Evolutionary conservation across 2,888 invertebrate species (phyloP).

Genomic region (Tetramorium bicarinatum): DNA sequence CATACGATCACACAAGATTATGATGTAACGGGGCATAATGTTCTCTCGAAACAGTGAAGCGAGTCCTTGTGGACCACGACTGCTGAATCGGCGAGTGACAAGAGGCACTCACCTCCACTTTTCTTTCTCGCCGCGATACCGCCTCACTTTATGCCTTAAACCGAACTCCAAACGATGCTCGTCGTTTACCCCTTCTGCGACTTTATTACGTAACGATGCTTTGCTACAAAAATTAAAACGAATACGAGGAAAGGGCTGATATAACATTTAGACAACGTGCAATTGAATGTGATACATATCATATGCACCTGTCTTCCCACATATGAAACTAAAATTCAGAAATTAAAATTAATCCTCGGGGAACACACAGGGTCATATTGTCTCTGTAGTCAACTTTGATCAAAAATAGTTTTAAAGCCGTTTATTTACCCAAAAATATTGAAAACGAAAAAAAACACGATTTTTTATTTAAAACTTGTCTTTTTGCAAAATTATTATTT

Average conservation of each 20-base stretch:
- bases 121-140: constrained; percentile 59
- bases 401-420: too few relatives aligned
- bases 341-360: constrained; percentile 17
- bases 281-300: neutral
- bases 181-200: constrained; percentile 22
- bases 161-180: constrained; percentile 15
- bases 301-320: neutral
- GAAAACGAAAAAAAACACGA: too few relatives aligned
- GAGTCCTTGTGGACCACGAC: constrained; percentile 52
- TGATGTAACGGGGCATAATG: constrained; percentile 71
- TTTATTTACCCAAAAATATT: too few relatives aligned
- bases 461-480: too few relatives aligned
- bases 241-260: neutral
- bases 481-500: too few relatives aligned
- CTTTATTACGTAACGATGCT: constrained; percentile 17
- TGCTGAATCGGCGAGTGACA: constrained; percentile 73
- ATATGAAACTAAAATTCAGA: neutral
- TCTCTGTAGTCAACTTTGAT: too few relatives aligned
- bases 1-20: constrained; percentile 49
- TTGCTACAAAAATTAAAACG: neutral
- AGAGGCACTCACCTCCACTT: constrained; percentile 66
- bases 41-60: constrained; percentile 70
- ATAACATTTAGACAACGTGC: neutral
- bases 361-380: too few relatives aligned
- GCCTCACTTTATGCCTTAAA: constrained; percentile 70